Percentiles rank a stretch among this genome's conserved stretches.
phyloP scores from a whole-genome alignment of 2,888 invertebrate genomes.

The Hypolimnas misippus region DNA sequence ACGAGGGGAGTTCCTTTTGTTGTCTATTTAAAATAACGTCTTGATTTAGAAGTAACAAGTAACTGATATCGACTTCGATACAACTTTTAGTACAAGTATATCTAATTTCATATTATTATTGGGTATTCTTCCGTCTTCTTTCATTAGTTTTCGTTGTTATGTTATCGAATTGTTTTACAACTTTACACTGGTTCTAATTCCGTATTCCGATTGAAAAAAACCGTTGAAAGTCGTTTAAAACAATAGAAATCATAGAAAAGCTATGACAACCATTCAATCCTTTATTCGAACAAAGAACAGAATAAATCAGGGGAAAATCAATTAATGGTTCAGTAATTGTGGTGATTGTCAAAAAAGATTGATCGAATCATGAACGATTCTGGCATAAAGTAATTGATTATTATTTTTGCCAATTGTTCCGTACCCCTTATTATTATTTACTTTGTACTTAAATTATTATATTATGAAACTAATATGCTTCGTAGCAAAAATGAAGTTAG shows the following conservation, averaged over 20 bases:
- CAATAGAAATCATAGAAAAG: slow-evolving; percentile 1
- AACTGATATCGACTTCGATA: not conserved
- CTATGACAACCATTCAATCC: not conserved
- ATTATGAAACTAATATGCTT: no score
- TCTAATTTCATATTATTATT: slow-evolving; percentile 1
- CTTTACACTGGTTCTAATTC: not conserved
- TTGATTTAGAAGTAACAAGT: slow-evolving; percentile 9
- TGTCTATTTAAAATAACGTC: slow-evolving; percentile 14
- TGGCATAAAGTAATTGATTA: slow-evolving; percentile 4
- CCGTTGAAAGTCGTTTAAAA: not conserved
- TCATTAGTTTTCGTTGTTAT: not conserved
- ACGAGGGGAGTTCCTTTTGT: slow-evolving; percentile 43
- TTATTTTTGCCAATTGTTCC: not conserved
- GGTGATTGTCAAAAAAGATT: slow-evolving; percentile 2
- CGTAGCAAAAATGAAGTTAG: no score
- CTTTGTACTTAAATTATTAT: not conserved
- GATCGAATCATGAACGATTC: not conserved
- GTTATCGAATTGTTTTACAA: not conserved
- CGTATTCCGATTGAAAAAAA: not conserved
- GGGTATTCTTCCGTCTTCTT: not conserved
- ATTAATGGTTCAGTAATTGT: slow-evolving; percentile 7
- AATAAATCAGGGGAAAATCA: not conserved
- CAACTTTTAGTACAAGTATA: slow-evolving; percentile 7
- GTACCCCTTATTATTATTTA: not conserved
- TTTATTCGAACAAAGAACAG: not conserved